A percentile compares a stretch with the other conserved stretches of the same genome.
Evolutionary conservation across 2,113 vertebrate genomes (phyloP).

Genomic region (Sigmodon hispidus): DNA sequence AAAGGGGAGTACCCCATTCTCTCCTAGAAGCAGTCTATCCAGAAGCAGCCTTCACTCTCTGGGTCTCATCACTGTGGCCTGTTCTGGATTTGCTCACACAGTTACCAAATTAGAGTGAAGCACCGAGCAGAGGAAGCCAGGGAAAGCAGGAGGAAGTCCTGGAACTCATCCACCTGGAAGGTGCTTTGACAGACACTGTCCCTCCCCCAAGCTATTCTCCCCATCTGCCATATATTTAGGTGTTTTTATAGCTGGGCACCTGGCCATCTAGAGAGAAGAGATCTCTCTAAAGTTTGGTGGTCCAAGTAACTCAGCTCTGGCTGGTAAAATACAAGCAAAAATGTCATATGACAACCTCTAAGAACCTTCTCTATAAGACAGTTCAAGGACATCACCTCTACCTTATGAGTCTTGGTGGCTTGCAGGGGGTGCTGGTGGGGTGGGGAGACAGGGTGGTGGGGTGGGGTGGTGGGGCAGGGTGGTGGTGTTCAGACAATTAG

Average conservation of each 20-base stretch:
- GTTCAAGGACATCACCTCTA: background rate
- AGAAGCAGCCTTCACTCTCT: background rate
- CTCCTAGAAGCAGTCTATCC: background rate
- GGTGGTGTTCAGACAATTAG: background rate
- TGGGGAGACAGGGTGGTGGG: too few relatives aligned
- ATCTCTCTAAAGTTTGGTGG: background rate
- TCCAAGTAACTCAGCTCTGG: background rate
- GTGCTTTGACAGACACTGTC: background rate
- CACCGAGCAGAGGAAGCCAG: conserved; percentile 11
- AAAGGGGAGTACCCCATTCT: background rate
- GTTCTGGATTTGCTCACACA: background rate
- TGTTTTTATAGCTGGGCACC: background rate
- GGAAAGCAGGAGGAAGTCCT: background rate
- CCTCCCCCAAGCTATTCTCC: background rate
- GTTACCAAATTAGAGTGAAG: conserved; percentile 17
- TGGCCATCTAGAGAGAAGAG: background rate
- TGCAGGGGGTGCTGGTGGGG: too few relatives aligned
- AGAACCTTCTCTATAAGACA: background rate
- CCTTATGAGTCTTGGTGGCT: too few relatives aligned
- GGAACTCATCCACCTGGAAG: background rate
- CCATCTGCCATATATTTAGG: background rate
- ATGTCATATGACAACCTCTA: background rate
- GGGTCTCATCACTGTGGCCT: background rate
- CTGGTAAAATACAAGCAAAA: background rate
- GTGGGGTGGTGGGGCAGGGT: too few relatives aligned